Conservation (phyloP, 2,113 vertebrate species). For the Pteropus alecto region DNA sequence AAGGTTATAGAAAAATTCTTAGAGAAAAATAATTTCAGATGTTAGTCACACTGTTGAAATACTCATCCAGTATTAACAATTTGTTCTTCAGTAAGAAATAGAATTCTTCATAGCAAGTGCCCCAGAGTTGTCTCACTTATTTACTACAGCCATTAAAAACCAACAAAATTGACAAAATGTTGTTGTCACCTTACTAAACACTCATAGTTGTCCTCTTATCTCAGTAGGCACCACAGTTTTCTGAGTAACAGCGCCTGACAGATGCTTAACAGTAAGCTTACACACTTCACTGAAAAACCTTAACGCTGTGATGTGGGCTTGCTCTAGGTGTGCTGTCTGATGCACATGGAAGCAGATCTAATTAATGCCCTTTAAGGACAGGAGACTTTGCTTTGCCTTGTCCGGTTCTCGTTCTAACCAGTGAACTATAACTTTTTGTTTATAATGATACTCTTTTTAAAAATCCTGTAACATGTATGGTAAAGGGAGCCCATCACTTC, state of each 20-base stretch:
- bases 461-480: conserved; percentile 97
- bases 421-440: conserved; percentile 98
- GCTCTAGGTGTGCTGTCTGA: conserved; percentile 80
- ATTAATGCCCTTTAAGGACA: conserved; percentile 6
- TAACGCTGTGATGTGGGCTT: conserved; percentile 83
- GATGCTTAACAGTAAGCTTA: conserved; percentile 78
- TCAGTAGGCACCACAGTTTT: conserved; percentile 80
- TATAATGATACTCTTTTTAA: conserved; percentile 99
- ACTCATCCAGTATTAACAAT: conserved; percentile 72
- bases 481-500: conserved; percentile 94
- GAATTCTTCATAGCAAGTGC: conserved; percentile 81
- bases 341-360: conserved; percentile 38
- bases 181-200: conserved; percentile 72
- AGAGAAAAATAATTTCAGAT: conserved; percentile 78
- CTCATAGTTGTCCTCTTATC: conserved; percentile 77
- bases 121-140: conserved; percentile 80
- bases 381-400: conserved; percentile 89
- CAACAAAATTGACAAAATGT: conserved; percentile 75
- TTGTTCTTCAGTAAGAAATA: conserved; percentile 78
- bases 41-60: conserved; percentile 74
- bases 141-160: conserved; percentile 73
- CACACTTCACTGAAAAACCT: conserved; percentile 81
- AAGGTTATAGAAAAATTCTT: conserved; percentile 72
- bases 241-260: conserved; percentile 80
- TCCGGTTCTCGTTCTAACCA: conserved; percentile 97